Evolutionary conservation across 2,888 invertebrate genomes (phyloP).

Genomic region (Phanerotoma sp.): DNA sequence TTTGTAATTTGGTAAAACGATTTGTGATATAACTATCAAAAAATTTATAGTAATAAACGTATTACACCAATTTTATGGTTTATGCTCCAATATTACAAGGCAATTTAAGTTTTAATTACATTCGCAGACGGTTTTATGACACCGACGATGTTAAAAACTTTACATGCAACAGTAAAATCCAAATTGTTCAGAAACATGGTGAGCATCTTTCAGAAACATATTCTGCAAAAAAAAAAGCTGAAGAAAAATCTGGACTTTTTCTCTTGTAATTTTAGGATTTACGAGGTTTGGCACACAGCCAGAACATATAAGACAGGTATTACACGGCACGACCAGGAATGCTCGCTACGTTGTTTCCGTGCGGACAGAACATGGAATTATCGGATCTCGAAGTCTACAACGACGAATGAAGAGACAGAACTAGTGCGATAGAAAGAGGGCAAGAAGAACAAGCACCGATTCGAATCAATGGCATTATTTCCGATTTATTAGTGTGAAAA

Average conservation of each 20-base stretch:
- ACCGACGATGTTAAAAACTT: no score
- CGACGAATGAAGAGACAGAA: slow-evolving; percentile 7
- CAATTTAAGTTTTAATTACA: no score
- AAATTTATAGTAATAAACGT: no score
- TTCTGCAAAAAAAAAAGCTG: background rate
- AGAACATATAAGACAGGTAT: slow-evolving; percentile 39
- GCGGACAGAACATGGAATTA: slow-evolving; percentile 28
- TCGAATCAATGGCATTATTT: slow-evolving; percentile 4
- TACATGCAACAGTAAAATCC: background rate
- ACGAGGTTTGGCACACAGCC: slow-evolving; percentile 43
- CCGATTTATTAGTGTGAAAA: background rate
- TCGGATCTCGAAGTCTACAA: slow-evolving; percentile 12
- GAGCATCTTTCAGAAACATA: background rate
- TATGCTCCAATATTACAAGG: no score
- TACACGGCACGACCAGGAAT: slow-evolving; percentile 25
- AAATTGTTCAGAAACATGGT: background rate
- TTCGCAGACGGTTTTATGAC: no score
- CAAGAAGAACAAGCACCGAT: slow-evolving; percentile 20
- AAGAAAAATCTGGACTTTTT: slow-evolving; percentile 38
- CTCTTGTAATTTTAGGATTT: slow-evolving; percentile 45
- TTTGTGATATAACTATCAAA: no score
- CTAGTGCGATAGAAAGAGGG: background rate
- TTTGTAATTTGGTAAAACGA: no score
- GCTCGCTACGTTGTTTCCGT: slow-evolving; percentile 30
- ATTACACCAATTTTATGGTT: no score